Evolutionary conservation across 37 sponge, comb jelly and placozoan species (phyloP).

Genomic region (Haliclona indistincta): DNA sequence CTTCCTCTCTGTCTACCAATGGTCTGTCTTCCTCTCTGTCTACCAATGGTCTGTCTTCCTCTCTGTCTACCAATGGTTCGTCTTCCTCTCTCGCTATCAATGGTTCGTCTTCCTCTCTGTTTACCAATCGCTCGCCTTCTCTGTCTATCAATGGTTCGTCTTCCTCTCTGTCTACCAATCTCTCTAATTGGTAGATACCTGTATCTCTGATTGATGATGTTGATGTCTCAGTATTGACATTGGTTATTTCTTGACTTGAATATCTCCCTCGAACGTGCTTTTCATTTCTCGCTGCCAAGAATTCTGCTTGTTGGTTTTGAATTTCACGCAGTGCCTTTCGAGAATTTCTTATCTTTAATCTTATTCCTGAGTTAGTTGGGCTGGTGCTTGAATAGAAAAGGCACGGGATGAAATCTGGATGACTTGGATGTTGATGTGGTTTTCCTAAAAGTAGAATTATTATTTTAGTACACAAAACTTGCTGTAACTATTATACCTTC

Average conservation of each 20-base stretch:
- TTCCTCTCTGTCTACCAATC: too few relatives aligned
- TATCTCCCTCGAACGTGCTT: too few relatives aligned
- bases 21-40: not conserved
- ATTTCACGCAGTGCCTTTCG: not conserved
- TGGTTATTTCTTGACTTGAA: too few relatives aligned
- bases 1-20: not conserved
- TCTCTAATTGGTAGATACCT: too few relatives aligned
- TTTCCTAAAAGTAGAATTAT: not conserved
- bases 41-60: not conserved
- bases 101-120: too few relatives aligned
- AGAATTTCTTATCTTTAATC: not conserved
- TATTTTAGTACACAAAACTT: not conserved
- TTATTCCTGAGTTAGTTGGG: not conserved
- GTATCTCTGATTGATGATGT: too few relatives aligned
- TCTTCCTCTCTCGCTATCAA: too few relatives aligned
- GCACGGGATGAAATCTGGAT: not conserved
- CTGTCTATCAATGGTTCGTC: too few relatives aligned
- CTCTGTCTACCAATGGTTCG: not conserved
- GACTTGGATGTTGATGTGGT: not conserved
- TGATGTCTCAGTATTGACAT: too few relatives aligned
- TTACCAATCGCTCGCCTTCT: too few relatives aligned
- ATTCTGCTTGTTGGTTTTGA: not conserved
- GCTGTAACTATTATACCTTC: not conserved
- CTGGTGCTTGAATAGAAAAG: too few relatives aligned
- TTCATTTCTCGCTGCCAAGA: not conserved